Evolutionary conservation across 2,113 vertebrate genomes (phyloP), one percentile per base, ranked within the genome.

Genomic region (Hemiprocne comata): DNA sequence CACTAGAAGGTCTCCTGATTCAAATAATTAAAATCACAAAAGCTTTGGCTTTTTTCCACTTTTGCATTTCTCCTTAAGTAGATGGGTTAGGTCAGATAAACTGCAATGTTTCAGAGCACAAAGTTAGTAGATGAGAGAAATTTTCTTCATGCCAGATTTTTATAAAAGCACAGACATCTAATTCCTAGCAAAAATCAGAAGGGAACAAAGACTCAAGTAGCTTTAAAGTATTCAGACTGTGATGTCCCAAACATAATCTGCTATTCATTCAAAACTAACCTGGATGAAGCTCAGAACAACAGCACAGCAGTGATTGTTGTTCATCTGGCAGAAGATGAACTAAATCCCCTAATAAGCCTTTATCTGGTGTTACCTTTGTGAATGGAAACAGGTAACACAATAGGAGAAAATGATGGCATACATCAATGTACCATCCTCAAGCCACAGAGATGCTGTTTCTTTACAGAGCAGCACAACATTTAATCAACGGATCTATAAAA

Each of bases 11-110:
- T 69, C 74, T 58, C 54, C 70, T 38, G 38, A n/a, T 80, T 93
- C 86, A 87, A 77, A 86, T 60, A 74, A 78, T 7, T 6, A 72
- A 85, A 86, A 74, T 66, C 4, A 36, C 19, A 17, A 78, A 20
- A 80, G 87, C 72, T 94, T 67, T 95, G 82, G n/a, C 60, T 94
- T 94, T 89, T 57, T 60, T 86, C 81, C 55, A 58, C 50, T 79
- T 70, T 5, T 51, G 40, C 40, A 60, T 86, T 83, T 89, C 80
- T 69, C 24, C 26, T n/a, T 9, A 42, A 77, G 31, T 77, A 64
- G 31, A 33, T 7, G 14, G 57, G 51, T 33, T 54, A 78, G 28
- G 33, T 67, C 88, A 88, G 89, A 91, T 87, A 82, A 86, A 64
- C 21, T 16, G 38, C 29, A 61, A 5, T 8, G 6, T 40, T 74